Base-by-base conservation (phyloP, 64 coral and sea anemone species). In the Actinia tenebrosa region DNA sequence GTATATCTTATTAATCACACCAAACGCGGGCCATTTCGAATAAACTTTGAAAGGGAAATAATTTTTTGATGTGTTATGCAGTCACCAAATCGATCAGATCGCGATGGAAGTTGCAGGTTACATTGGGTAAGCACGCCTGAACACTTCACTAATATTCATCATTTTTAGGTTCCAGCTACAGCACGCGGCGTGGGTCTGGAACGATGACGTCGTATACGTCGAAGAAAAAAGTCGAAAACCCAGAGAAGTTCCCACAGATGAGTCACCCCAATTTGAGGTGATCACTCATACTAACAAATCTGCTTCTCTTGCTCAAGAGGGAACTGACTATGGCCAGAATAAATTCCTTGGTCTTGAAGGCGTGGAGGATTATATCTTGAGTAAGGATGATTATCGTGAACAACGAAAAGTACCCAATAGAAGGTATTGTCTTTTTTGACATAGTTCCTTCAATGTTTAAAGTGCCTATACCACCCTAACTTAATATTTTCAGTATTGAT, bases 181-280 rank as follows among this genome's bases (percentile, higher is more conserved):
- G 50, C 44, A 81, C 22, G 79, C 45, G 79, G 79, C 45, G 79
- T 81, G 79, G 79, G 79, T 45, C 45, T 81, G 79, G 79, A 81
- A 81, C 50, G 79, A 81, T 47, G 79, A 81, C 79, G 79, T 81
- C 79, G 22, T 81, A 81, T 53, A 81, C 79, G 44, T 81, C 16
- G 79, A 81, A 81, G 44, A 81, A 53, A 45, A 20, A 16, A 18
- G 16, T 10, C 15, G 45, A 5, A 81, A 45, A 50, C n/a, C 26
- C 7, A 81, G 16, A 50, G 79, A 81, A 47, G 53, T 0, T 23
- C 79, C 50, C 4, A 47, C 44, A 45, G 27, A 50, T 20, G 44
- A 81, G 44, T 2, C 17, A 20, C 5, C 42, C 17, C 47, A 50
- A 0, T 0, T 3, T 53, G 44, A 81, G 0, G 19, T 37, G 30